Conservation (phyloP, 2,888 invertebrate genomes). For the Eucriotettix oculatus region DNA sequence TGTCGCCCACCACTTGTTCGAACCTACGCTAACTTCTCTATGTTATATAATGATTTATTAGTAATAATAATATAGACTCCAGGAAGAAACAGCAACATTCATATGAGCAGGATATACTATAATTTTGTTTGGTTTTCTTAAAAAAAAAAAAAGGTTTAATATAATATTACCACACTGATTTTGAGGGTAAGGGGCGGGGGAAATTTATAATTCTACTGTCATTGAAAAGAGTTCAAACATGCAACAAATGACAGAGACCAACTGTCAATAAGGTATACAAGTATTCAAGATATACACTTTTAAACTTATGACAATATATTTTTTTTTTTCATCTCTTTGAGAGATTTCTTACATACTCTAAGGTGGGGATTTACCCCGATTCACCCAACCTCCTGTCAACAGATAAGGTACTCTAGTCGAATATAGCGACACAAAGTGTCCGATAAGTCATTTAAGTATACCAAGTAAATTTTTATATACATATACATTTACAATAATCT, state of each 20-base stretch:
- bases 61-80: slow-evolving; percentile 11
- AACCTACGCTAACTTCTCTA: slow-evolving; percentile 4
- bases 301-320: slow-evolving; percentile 5
- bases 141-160: slow-evolving; percentile 7
- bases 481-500: slow-evolving; percentile 10
- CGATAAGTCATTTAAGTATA: slow-evolving; percentile 7
- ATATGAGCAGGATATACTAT: slow-evolving; percentile 12
- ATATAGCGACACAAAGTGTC: slow-evolving; percentile 6
- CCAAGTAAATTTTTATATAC: slow-evolving; percentile 8
- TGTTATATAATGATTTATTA: slow-evolving; percentile 5
- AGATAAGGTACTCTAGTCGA: slow-evolving; percentile 10
- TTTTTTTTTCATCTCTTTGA: background rate
- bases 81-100: slow-evolving; percentile 14
- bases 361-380: background rate
- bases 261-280: slow-evolving; percentile 11
- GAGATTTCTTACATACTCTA: background rate
- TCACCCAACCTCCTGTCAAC: background rate
- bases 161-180: slow-evolving; percentile 9
- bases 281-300: slow-evolving; percentile 7
- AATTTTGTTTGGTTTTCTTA: slow-evolving; percentile 6
- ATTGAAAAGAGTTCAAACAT: slow-evolving; percentile 13
- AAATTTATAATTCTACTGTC: slow-evolving; percentile 9
- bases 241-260: slow-evolving; percentile 12
- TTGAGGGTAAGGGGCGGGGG: slow-evolving; percentile 3
- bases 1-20: slow-evolving; percentile 4